phyloP scores from a whole-genome alignment of 2,888 invertebrate genomes.

The Drosophila quasianomalipes region DNA sequence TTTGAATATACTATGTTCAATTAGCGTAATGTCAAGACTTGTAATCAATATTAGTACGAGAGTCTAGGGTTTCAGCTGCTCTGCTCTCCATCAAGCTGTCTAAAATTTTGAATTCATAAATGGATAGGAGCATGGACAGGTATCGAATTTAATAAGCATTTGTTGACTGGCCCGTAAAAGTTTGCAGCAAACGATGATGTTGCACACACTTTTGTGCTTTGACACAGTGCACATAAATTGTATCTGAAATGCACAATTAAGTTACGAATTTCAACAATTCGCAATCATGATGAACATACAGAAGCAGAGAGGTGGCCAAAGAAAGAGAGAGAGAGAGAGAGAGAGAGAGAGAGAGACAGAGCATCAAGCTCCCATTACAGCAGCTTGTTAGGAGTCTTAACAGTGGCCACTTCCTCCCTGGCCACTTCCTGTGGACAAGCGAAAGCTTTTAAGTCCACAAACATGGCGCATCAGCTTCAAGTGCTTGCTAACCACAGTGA shows the following conservation, averaged over 20 bases:
- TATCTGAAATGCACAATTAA: constrained; percentile 52
- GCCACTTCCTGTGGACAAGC: constrained; percentile 74
- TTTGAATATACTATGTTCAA: constrained; percentile 31
- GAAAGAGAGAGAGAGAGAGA: not conserved
- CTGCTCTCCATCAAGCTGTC: not conserved
- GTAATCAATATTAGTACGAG: not conserved
- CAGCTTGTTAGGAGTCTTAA: constrained; percentile 60
- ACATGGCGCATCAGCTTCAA: constrained; percentile 34
- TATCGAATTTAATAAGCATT: constrained; percentile 7
- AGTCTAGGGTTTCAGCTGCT: constrained; percentile 12
- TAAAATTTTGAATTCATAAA: constrained; percentile 1
- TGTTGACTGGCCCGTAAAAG: not conserved
- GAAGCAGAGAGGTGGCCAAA: not conserved
- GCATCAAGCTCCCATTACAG: constrained; percentile 49
- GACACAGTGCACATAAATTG: constrained; percentile 42
- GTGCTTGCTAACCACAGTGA: constrained; percentile 29
- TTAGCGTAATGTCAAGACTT: constrained; percentile 41
- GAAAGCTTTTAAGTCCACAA: constrained; percentile 71
- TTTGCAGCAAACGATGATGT: not conserved
- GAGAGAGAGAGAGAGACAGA: not conserved
- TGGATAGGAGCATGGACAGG: constrained; percentile 4
- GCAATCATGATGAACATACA: constrained; percentile 21
- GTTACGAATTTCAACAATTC: constrained; percentile 42
- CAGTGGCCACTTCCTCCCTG: constrained; percentile 43
- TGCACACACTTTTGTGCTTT: constrained; percentile 10